Evolutionary conservation across 2,113 vertebrate species (phyloP).

Genomic region (Anser brachyrhynchus): DNA sequence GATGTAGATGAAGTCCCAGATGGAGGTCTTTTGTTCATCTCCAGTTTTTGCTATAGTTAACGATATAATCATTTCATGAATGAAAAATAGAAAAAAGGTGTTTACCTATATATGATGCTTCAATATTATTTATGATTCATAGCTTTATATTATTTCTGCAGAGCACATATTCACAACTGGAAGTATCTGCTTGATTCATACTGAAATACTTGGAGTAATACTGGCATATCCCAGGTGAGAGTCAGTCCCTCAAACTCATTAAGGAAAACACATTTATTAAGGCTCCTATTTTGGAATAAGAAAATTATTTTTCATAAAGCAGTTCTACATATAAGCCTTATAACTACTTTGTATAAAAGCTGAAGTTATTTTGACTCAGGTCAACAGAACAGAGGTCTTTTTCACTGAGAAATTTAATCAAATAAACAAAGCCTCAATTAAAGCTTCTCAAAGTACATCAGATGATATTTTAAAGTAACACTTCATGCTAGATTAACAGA

Average conservation of each 20-base stretch:
- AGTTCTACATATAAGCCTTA: neutral
- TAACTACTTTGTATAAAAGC: neutral
- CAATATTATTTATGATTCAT: neutral
- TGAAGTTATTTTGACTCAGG: neutral
- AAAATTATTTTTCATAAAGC: neutral
- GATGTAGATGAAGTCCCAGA: conserved; percentile 94
- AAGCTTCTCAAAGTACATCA: neutral
- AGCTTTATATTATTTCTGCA: neutral
- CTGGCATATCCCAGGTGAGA: neutral
- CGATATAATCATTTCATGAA: neutral
- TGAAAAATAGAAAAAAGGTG: neutral
- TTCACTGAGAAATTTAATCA: neutral
- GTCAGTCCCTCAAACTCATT: neutral
- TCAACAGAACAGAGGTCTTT: neutral
- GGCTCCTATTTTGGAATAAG: neutral
- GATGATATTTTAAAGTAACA: neutral
- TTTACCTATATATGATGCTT: neutral
- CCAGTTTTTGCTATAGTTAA: conserved; percentile 81
- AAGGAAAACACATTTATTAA: neutral
- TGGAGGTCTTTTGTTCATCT: conserved; percentile 83
- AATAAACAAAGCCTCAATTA: neutral
- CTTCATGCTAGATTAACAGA: neutral
- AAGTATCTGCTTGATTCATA: neutral
- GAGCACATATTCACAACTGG: neutral
- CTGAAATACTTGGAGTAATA: neutral